Percentiles rank a stretch among this genome's conserved stretches.
Evolutionary conservation across 2,888 invertebrate species (phyloP).

Genomic region (Cephus spinipes): DNA sequence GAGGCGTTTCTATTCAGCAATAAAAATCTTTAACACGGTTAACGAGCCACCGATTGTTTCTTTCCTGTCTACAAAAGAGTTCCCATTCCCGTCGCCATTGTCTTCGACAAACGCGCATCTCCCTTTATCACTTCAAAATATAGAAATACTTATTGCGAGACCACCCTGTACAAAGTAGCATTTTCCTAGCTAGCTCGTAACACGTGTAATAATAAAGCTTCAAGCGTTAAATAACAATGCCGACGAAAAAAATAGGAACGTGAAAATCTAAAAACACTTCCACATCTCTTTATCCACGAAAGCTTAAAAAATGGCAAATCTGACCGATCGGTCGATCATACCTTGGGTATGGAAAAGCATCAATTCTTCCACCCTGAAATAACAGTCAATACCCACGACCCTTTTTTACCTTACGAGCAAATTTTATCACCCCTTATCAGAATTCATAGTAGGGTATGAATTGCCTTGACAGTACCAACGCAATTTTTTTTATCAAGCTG

Average conservation of each 20-base stretch:
- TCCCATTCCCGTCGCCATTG: background rate
- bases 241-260: background rate
- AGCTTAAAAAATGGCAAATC: background rate
- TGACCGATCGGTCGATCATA: background rate
- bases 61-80: background rate
- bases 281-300: background rate
- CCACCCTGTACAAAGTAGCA: background rate
- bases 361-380: background rate
- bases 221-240: background rate
- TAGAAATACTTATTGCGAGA: background rate
- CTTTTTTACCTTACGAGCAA: background rate
- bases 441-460: background rate
- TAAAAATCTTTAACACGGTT: background rate
- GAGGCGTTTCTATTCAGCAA: background rate
- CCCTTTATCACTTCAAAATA: background rate
- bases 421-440: background rate
- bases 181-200: background rate
- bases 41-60: background rate
- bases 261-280: background rate
- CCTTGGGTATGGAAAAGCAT: background rate
- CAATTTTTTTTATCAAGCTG: background rate
- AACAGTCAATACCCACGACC: background rate
- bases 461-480: background rate
- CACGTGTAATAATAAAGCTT: background rate
- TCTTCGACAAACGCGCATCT: background rate